Evolutionary conservation across 2,888 invertebrate species (phyloP).

Genomic region (Epistrophe grossulariae): DNA sequence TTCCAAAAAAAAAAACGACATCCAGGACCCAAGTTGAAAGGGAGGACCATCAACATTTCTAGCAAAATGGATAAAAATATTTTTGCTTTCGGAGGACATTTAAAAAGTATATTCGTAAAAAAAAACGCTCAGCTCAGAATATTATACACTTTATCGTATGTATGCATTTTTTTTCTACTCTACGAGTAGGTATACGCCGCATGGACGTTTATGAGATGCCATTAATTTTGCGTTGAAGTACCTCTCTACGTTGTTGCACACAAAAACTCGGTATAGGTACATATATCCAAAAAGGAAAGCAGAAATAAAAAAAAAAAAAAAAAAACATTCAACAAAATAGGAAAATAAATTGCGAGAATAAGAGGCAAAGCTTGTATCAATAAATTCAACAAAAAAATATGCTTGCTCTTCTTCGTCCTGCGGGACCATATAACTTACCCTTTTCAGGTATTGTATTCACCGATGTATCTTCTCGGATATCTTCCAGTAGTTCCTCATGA

Average conservation of each 20-base stretch:
- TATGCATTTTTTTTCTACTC: constrained; percentile 2
- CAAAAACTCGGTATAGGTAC: constrained; percentile 19
- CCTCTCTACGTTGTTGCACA: constrained; percentile 6
- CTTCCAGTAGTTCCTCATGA: constrained; percentile 83
- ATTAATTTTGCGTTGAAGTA: constrained; percentile 66
- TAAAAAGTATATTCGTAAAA: constrained; percentile 50
- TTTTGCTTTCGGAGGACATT: constrained; percentile 44
- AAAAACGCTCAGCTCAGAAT: constrained; percentile 6
- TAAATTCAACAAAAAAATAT: constrained; percentile 51
- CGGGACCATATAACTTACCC: constrained; percentile 79
- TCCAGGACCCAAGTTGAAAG: background rate
- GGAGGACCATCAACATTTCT: background rate
- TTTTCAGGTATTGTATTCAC: constrained; percentile 83
- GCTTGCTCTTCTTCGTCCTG: constrained; percentile 30
- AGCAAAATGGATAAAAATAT: constrained; percentile 23
- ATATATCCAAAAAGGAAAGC: background rate
- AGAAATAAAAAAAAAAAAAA: constrained; percentile 7
- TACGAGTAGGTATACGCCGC: constrained; percentile 37
- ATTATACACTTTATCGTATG: constrained; percentile 36
- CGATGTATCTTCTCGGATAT: constrained; percentile 83
- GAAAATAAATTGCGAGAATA: constrained; percentile 42
- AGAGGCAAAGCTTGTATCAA: constrained; percentile 54
- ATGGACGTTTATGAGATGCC: constrained; percentile 70
- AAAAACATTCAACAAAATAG: constrained; percentile 13
- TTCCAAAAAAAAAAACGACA: background rate